phyloP scores from a whole-genome alignment of 2,888 invertebrate species.

The Trissoscelio sp. region DNA sequence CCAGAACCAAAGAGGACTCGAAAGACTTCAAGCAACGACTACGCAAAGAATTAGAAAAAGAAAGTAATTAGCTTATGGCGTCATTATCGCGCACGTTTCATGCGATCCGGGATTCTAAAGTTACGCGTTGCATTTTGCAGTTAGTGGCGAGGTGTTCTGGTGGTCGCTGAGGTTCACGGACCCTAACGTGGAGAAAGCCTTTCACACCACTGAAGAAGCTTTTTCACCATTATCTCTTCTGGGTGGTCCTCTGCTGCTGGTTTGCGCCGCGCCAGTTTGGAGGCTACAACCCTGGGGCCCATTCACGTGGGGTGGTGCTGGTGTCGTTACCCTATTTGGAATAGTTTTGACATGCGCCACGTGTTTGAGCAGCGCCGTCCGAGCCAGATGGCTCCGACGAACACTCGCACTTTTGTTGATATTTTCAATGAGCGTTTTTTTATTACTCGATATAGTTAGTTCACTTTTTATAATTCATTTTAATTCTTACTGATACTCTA shows the following conservation, averaged over 20 bases:
- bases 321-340: conserved; percentile 79
- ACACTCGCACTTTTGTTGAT: conserved; percentile 81
- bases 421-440: conserved; percentile 78
- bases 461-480: neutral
- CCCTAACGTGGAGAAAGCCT: conserved; percentile 87
- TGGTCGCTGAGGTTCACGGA: conserved; percentile 88
- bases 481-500: too few relatives aligned
- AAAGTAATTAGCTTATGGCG: conserved; percentile 84
- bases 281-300: conserved; percentile 81
- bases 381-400: conserved; percentile 81
- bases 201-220: conserved; percentile 87
- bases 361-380: conserved; percentile 80
- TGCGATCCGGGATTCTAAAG: neutral
- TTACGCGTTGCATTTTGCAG: conserved; percentile 44
- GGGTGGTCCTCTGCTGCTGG: conserved; percentile 87
- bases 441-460: conserved; percentile 81
- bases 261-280: conserved; percentile 83
- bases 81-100: neutral
- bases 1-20: conserved; percentile 85
- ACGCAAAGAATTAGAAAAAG: conserved; percentile 92
- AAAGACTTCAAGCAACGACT: conserved; percentile 92
- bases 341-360: conserved; percentile 81
- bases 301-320: conserved; percentile 82
- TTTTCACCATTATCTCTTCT: conserved; percentile 87
- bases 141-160: conserved; percentile 85